Base-by-base conservation (phyloP, 2,113 vertebrate genomes). In the Scophthalmus maximus region DNA sequence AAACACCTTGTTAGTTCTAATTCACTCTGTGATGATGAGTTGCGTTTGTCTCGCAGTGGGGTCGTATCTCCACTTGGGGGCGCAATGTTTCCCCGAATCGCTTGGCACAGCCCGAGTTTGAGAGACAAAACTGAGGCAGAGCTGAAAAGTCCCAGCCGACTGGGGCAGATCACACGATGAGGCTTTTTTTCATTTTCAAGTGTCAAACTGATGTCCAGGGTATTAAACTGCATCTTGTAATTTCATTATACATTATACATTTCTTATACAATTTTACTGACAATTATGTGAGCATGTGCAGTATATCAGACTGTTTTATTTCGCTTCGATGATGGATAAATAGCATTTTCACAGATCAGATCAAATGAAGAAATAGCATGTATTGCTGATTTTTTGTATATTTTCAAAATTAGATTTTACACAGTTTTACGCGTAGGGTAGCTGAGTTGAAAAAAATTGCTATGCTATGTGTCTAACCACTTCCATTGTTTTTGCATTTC, bases 1-100 rank as follows among this genome's bases (percentile, higher is more conserved):
- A 68, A 68, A 77, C 14, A 52, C 46, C 30, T 4, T 15, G 11
- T 38, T 55, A 29, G 14, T 34, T 27, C 32, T 1, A 50, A 3
- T 30, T 17, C 2, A 44, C n/a, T n/a, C n/a, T 58, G 2, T 26
- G 38, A 12, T 34, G 49, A 14, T 20, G 36, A 32, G 11, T 29
- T 53, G 29, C 38, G 30, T 23, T 26, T 42, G 52, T 50, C 59
- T 60, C 51, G 81, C 75, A 85, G 69, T 66, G 18, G 12, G 26
- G 4, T 2, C 3, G 2, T 4, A 1, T 0, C 10, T 32, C 76
- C 89, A 83, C 70, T 40, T 67, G 88, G 68, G 79, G 76, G 89
- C 52, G 88, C 46, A 79, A 42, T 36, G 49, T 18, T 22, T 70
- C 84, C 87, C 14, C 58, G 64, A 85, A 81, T 81, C 17, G 6